Conservation (phyloP, 2,888 invertebrate species). For the Limnephilus marmoratus region DNA sequence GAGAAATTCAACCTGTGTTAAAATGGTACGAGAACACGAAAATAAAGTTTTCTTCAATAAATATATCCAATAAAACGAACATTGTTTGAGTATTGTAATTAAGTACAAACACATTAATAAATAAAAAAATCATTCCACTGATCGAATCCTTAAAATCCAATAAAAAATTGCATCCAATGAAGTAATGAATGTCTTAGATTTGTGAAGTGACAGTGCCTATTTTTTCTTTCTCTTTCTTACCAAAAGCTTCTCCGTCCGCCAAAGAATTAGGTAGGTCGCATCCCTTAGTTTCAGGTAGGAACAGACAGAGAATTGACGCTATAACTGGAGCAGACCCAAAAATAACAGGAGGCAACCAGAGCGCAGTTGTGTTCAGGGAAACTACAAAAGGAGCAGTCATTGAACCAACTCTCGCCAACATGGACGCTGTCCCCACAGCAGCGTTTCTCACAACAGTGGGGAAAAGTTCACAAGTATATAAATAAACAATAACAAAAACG, state of each 20-base stretch:
- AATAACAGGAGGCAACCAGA: constrained; percentile 79
- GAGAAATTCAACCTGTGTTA: neutral
- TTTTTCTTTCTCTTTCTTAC: constrained; percentile 65
- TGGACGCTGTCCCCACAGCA: constrained; percentile 85
- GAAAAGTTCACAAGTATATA: constrained; percentile 86
- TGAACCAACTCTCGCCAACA: constrained; percentile 85
- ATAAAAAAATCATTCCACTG: neutral
- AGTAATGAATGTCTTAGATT: neutral
- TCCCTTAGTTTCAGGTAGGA: constrained; percentile 83
- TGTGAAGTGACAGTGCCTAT: neutral
- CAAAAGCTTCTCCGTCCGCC: constrained; percentile 81
- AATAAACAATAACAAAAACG: constrained; percentile 84
- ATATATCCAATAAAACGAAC: neutral
- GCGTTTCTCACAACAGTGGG: constrained; percentile 88
- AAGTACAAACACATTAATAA: neutral
- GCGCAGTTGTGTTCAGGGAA: constrained; percentile 71
- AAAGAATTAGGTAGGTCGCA: constrained; percentile 82
- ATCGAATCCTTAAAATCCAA: no score
- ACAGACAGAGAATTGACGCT: constrained; percentile 77
- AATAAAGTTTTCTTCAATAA: neutral
- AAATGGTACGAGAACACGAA: no score
- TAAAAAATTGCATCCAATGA: neutral
- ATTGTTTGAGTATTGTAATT: neutral
- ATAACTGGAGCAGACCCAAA: constrained; percentile 79
- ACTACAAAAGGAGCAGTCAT: constrained; percentile 85